These are phyloP conservation scores for Xiphydria camelus DNA, from an alignment of 2,888 invertebrate genomes.

Conservation along the genomic window DNA sequence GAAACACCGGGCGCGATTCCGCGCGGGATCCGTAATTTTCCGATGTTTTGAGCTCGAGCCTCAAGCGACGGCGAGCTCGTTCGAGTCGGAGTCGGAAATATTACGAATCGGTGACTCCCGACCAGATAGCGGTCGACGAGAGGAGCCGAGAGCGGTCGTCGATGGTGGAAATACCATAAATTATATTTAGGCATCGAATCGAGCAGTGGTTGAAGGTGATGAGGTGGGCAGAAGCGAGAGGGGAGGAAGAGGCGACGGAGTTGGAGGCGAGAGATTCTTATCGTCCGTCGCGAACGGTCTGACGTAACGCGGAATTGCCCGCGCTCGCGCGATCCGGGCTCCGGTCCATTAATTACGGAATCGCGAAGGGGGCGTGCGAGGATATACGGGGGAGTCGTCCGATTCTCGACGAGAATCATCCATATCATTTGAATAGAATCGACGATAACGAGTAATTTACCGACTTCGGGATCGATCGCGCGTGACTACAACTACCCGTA, in stretches of 20 bases:
- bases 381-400: neutral
- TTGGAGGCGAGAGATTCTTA: neutral
- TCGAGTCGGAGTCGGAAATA: neutral
- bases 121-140: too few species aligned
- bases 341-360: too few species aligned
- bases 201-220: too few species aligned
- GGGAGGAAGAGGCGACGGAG: too few species aligned
- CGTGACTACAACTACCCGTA: neutral
- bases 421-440: too few species aligned
- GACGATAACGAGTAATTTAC: neutral
- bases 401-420: too few species aligned
- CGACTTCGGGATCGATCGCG: neutral
- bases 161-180: neutral
- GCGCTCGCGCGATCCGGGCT: neutral
- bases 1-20: too few species aligned
- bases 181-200: conserved; percentile 2
- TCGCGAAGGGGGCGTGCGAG: neutral
- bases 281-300: neutral
- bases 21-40: neutral
- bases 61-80: too few species aligned
- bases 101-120: too few species aligned
- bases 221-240: too few species aligned
- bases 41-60: conserved; percentile 1
- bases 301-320: conserved; percentile 3
- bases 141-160: too few species aligned